phyloP scores from a whole-genome alignment of 2,888 invertebrate species.

The Amphipoea lucens region DNA sequence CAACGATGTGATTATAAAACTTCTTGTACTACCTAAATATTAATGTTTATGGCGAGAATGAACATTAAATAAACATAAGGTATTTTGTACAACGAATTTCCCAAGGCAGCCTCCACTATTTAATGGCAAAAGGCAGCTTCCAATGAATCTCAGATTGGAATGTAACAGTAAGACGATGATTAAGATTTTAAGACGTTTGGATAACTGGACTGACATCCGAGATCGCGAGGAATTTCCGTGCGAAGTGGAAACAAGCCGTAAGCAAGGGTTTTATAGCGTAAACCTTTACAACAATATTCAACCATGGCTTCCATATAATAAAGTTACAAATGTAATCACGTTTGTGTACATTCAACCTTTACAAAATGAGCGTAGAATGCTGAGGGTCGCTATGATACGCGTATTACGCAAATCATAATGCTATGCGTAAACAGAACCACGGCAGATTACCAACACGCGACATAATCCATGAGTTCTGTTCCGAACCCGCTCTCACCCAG shows the following conservation, averaged over 20 bases:
- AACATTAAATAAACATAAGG: constrained; percentile 6
- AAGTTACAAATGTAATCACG: constrained; percentile 34
- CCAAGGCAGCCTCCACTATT: not conserved
- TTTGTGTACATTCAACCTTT: constrained; percentile 21
- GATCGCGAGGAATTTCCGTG: constrained; percentile 14
- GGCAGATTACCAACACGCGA: constrained; percentile 48
- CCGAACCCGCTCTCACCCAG: not conserved
- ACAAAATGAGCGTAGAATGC: constrained; percentile 21
- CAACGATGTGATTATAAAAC: not conserved
- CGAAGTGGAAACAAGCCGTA: constrained; percentile 8
- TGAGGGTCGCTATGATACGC: constrained; percentile 34
- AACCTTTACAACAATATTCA: constrained; percentile 26
- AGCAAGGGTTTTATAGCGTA: constrained; percentile 4
- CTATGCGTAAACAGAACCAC: constrained; percentile 46
- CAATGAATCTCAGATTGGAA: constrained; percentile 32
- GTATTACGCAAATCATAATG: constrained; percentile 53
- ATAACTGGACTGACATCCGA: constrained; percentile 23
- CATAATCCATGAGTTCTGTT: constrained; percentile 59
- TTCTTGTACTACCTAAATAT: not conserved
- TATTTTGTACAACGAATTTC: not conserved
- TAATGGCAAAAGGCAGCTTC: constrained; percentile 13
- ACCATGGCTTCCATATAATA: constrained; percentile 23
- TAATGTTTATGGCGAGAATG: not conserved
- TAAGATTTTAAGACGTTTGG: constrained; percentile 43
- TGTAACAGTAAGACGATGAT: constrained; percentile 23